Base-by-base conservation (phyloP, 2,888 invertebrate genomes). In the Tiphia femorata region DNA sequence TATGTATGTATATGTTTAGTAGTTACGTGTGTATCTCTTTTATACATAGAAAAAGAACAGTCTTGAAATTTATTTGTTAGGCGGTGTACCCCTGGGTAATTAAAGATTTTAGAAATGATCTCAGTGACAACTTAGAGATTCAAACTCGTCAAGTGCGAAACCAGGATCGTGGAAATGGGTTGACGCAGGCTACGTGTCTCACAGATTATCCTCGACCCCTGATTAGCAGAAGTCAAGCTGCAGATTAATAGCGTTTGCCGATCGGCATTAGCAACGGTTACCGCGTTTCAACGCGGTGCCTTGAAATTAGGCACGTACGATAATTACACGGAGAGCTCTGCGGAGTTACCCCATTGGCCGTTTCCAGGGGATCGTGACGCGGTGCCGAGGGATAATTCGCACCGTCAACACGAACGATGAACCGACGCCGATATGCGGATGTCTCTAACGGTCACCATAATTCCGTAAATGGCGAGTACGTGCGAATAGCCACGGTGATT, bases 241-340 rank as follows among this genome's bases (percentile, higher is more conserved):
- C 48, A 68, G 72, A 77, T 78, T 76, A 77, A 78, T 76, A 67
- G 76, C 73, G 70, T 76, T 77, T 76, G 64, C 70, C 67, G 65
- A 76, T 74, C 69, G 67, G 63, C 69, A 74, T 77, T 78, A 76
- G 73, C 78, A 75, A 76, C 73, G 73, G 74, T 73, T 72, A 71
- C 64, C 61, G 67, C 62, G 65, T 74, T 68, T 71, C 70, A 64
- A 64, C 64, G 64, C 58, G 52, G 49, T 75, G 67, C 74, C 77
- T 75, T 79, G 75, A 79, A 79, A 79, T 80, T 79, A 79, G 75
- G 69, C 76, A 72, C 72, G 72, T 71, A 64, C 74, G 73, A 78
- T 80, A 78, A 80, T 80, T 80, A 79, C 73, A 78, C 75, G 68
- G 70, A 51, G 44, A 49, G 49, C 38, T 52, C 30, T 49, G 56